Conservation (phyloP, 1,140 invertebrate species). For the Condylostylus longicornis region DNA sequence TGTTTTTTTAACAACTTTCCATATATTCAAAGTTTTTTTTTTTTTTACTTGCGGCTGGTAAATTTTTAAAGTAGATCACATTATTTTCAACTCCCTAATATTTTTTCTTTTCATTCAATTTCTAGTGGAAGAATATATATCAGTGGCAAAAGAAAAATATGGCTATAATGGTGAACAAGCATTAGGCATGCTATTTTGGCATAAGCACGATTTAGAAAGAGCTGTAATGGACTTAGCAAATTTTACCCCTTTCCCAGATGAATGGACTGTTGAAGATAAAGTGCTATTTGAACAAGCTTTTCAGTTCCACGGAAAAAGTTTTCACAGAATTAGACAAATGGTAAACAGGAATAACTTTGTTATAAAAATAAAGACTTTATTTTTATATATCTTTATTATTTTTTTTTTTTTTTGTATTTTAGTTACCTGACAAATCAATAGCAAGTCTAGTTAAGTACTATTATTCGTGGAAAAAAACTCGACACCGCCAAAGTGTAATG, state of each 20-base stretch:
- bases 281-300: constrained; percentile 96
- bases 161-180: constrained; percentile 96
- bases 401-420: constrained; percentile 16
- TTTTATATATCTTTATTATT: constrained; percentile 1
- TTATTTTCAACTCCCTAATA: neutral
- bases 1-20: neutral
- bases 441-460: constrained; percentile 94
- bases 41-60: neutral
- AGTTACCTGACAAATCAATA: constrained; percentile 93
- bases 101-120: too few relatives aligned
- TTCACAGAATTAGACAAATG: constrained; percentile 94
- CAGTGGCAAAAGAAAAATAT: constrained; percentile 93
- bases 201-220: constrained; percentile 87
- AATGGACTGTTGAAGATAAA: constrained; percentile 97
- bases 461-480: constrained; percentile 95
- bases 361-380: constrained; percentile 3
- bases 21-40: too few relatives aligned
- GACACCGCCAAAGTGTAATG: constrained; percentile 83
- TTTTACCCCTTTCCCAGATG: constrained; percentile 94
- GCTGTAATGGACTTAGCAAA: constrained; percentile 87
- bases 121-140: constrained; percentile 91
- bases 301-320: constrained; percentile 96
- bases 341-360: constrained; percentile 37
- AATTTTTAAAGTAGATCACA: neutral
- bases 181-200: constrained; percentile 95